These are phyloP conservation scores for Euura lappo DNA, from an alignment of 1,140 invertebrate genomes.

Conservation along the genomic window DNA sequence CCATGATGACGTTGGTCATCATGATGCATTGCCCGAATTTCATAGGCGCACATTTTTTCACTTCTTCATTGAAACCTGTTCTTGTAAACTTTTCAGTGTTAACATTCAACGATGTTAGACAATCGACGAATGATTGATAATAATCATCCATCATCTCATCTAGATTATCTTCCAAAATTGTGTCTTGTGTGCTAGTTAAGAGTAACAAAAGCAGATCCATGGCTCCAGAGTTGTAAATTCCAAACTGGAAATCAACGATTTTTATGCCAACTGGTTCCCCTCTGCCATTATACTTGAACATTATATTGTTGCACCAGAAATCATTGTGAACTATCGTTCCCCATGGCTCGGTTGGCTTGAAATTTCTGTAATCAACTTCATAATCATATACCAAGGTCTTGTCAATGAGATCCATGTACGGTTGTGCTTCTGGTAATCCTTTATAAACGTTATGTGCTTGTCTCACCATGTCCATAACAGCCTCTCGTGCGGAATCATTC, in stretches of 20 bases:
- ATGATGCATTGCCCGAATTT: constrained; percentile 53
- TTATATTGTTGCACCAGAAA: constrained; percentile 71
- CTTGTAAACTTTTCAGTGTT: constrained; percentile 38
- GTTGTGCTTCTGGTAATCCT: constrained; percentile 36
- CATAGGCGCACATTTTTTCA: constrained; percentile 41
- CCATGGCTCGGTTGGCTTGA: constrained; percentile 50
- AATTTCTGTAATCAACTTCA: constrained; percentile 28
- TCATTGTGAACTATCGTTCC: constrained; percentile 65
- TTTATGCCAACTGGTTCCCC: constrained; percentile 60
- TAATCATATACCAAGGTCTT: constrained; percentile 38
- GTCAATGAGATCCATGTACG: constrained; percentile 36
- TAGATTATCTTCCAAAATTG: constrained; percentile 60
- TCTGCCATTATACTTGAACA: constrained; percentile 57
- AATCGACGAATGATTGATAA: constrained; percentile 60
- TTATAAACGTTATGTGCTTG: constrained; percentile 42
- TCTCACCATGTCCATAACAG: constrained; percentile 45
- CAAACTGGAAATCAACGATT: constrained; percentile 70
- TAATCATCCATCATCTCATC: constrained; percentile 62
- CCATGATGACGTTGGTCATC: constrained; percentile 57
- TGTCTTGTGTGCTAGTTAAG: constrained; percentile 62
- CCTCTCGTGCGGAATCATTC: constrained; percentile 38
- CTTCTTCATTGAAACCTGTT: constrained; percentile 39
- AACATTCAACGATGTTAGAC: constrained; percentile 40
- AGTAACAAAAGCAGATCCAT: constrained; percentile 69
- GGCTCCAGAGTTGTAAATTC: constrained; percentile 59